Conservation (phyloP, 2,888 invertebrate species). For the Caenorhabditis parvicauda region DNA sequence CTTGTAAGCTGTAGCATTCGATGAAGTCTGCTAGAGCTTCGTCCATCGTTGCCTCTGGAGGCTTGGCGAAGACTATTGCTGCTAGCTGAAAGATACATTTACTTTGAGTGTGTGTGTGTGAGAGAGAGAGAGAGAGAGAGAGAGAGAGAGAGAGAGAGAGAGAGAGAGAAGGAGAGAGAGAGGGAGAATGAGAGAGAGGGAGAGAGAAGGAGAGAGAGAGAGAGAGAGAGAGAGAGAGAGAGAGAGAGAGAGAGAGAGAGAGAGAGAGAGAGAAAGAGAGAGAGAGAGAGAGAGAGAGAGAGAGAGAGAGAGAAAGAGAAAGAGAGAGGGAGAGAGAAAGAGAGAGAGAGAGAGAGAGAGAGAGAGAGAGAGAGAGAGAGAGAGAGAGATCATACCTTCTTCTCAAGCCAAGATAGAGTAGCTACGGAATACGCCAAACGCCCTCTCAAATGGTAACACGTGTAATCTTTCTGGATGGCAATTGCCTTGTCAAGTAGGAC, state of each 20-base stretch:
- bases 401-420: background rate
- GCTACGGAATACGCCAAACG: too few species aligned
- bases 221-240: conserved; percentile 10
- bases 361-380: background rate
- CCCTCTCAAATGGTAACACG: too few species aligned
- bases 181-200: background rate
- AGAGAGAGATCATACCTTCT: background rate
- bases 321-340: background rate
- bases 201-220: conserved; percentile 9
- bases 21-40: background rate
- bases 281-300: conserved; percentile 8
- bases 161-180: conserved; percentile 6
- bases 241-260: conserved; percentile 5
- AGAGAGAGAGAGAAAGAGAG: background rate
- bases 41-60: background rate
- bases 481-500: too few species aligned
- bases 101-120: background rate
- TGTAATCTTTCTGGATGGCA: too few species aligned
- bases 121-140: background rate
- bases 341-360: background rate
- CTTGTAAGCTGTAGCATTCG: background rate
- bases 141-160: background rate
- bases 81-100: background rate
- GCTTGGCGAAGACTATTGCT: background rate
- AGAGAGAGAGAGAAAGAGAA: conserved; percentile 2